Evolutionary conservation across 2,797 vertebrate genomes (phyloP).

Genomic region (Xiphophorus birchmanni): DNA sequence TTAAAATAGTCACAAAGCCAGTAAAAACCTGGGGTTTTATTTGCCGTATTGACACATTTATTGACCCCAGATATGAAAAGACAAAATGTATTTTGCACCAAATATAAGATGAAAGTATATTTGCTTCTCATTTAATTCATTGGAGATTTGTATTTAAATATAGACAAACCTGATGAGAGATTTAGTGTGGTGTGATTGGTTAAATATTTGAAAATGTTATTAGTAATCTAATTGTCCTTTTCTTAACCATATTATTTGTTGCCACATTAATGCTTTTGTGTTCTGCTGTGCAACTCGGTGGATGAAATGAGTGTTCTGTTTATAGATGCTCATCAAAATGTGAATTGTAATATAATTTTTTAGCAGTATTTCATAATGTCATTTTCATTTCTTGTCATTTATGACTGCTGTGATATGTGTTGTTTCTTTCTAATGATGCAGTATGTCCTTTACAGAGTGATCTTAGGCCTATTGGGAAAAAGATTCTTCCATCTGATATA

Average conservation of each 20-base stretch:
- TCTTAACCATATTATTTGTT: background rate
- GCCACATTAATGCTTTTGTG: background rate
- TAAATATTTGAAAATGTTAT: background rate
- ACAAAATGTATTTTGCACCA: background rate
- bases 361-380: background rate
- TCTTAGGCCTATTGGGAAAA: slow-evolving; percentile 92
- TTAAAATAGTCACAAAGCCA: background rate
- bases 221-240: background rate
- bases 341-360: background rate
- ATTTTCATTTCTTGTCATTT: background rate
- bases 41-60: background rate
- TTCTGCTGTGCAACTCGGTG: background rate
- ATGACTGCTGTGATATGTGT: background rate
- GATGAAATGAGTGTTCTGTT: background rate
- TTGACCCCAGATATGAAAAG: background rate
- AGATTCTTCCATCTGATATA: slow-evolving; percentile 91
- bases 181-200: background rate
- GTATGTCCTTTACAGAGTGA: slow-evolving; percentile 87
- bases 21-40: background rate
- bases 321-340: background rate
- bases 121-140: background rate
- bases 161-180: background rate
- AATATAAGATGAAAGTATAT: background rate
- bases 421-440: slow-evolving; percentile 8
- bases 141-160: background rate